Conservation (phyloP, 1,140 invertebrate genomes). For the Pogonomyrmex barbatus region DNA sequence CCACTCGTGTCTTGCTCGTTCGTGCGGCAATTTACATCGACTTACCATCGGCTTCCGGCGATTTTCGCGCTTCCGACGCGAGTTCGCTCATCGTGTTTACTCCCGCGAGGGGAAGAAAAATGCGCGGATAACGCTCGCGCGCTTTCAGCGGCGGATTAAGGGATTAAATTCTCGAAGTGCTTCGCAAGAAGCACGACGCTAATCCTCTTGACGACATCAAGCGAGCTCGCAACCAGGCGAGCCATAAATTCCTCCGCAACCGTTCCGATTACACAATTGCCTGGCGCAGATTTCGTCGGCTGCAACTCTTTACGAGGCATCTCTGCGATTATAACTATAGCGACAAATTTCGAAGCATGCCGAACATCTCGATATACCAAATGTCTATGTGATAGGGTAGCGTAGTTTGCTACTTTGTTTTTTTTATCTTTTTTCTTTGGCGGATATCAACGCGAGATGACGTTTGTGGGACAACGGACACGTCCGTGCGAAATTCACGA, state of each 20-base stretch:
- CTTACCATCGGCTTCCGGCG: constrained; percentile 49
- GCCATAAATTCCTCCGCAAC: constrained; percentile 41
- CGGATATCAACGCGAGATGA: not conserved
- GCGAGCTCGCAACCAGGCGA: constrained; percentile 43
- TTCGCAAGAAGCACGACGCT: constrained; percentile 52
- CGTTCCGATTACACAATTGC: constrained; percentile 33
- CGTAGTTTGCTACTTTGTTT: not conserved
- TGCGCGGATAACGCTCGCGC: constrained; percentile 44
- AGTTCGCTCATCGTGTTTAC: constrained; percentile 4
- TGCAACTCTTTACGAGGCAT: not conserved
- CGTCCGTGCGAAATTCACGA: constrained; percentile 53
- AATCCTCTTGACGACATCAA: constrained; percentile 59
- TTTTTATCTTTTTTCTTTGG: not conserved
- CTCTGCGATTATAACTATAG: not conserved
- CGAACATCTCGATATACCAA: not conserved
- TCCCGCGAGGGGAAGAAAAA: constrained; percentile 34
- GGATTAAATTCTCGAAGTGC: constrained; percentile 66
- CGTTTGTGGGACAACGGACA: constrained; percentile 49
- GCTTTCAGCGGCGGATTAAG: constrained; percentile 54
- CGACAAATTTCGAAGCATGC: not conserved
- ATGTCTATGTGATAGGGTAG: not conserved
- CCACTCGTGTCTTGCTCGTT: constrained; percentile 21
- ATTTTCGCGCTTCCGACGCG: constrained; percentile 8
- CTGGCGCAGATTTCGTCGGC: constrained; percentile 33
- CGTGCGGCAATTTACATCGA: constrained; percentile 40